Percentiles rank a stretch among this genome's conserved stretches.
Conservation (phyloP, 2,797 vertebrate species). For the Bovichtus variegatus region DNA sequence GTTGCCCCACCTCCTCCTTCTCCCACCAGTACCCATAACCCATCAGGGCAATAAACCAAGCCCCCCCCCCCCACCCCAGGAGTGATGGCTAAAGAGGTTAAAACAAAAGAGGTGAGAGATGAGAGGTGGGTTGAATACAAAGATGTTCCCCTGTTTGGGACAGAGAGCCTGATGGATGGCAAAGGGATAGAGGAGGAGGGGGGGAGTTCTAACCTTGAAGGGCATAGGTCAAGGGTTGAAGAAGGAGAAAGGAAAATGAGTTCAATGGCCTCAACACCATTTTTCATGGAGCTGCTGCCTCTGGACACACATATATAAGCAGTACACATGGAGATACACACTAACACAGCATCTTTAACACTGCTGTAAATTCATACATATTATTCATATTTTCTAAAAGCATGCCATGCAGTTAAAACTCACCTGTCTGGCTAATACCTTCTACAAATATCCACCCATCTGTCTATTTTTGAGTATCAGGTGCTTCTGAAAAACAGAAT, state of each 20-base stretch:
- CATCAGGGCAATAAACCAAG: constrained; percentile 81
- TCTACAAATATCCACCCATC: background rate
- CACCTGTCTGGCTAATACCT: too few species aligned
- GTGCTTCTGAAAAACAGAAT: background rate
- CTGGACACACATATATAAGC: constrained; percentile 27
- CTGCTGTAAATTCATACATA: background rate
- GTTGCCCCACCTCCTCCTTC: constrained; percentile 74
- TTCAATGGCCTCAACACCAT: constrained; percentile 74
- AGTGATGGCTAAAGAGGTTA: constrained; percentile 87
- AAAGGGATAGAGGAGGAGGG: constrained; percentile 21
- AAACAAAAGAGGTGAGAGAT: constrained; percentile 80
- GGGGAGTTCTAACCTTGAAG: constrained; percentile 73
- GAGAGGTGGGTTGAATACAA: constrained; percentile 55
- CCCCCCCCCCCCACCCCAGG: constrained; percentile 49
- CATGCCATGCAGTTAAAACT: background rate
- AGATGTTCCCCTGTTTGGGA: constrained; percentile 58
- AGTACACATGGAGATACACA: constrained; percentile 26
- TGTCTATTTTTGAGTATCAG: constrained; percentile 2
- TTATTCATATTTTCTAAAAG: constrained; percentile 25
- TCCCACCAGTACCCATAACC: constrained; percentile 76
- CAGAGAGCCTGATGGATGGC: constrained; percentile 70
- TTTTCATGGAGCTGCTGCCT: constrained; percentile 62
- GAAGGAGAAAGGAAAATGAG: constrained; percentile 83
- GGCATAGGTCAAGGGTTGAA: constrained; percentile 81
- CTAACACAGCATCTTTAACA: constrained; percentile 1